Base-by-base conservation (phyloP, 2,888 invertebrate species). In the Sisyra nigra region DNA sequence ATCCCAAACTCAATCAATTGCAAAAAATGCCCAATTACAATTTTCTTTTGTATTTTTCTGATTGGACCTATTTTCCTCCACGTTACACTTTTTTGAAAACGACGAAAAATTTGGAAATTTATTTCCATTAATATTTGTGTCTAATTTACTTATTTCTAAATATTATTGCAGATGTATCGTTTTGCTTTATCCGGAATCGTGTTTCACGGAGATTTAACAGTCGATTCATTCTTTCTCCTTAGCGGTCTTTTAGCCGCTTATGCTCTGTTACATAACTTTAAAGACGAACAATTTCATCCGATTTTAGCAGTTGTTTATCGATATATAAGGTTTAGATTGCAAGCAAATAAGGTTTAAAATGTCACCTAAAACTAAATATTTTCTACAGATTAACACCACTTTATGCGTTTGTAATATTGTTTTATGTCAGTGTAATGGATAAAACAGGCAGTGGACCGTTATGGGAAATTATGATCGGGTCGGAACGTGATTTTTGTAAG, bases 251-350 rank as follows among this genome's bases (percentile, higher is more conserved):
- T 78, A 5, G 67, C 70, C 1, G 62, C 68, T 1, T 67, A 66
- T 14, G 60, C 60, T 11, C 48, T 76, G 2, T 54, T 66, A 1
- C 62, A 56, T 35, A 60, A 62, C 41, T 59, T 60, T 40, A 61
- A 68, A 17, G 66, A 63, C 45, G 58, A 57, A 41, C 51, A 51
- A 24, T 50, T 65, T 9, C 71, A 72, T 51, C 65, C 71, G 0
- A 53, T 67, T 2, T 52, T 70, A 37, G 52, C 74, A 1, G 65
- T 76, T 41, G 42, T 77, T 2, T 65, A 68, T 46, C 61, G 77
- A 62, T 77, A 76, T 51, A 53, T 75, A n/a, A 69, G 78, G 78
- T 75, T n/a, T n/a, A n/a, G n/a, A n/a, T n/a, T 14, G 34, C n/a
- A 5, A 34, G 34, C 7, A 34, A 31, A 31, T 11, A 31, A 2